Percentiles rank a stretch among this genome's conserved stretches.
These are phyloP conservation scores for Saturnia pavonia DNA, from an alignment of 2,888 invertebrate species.

Conservation along the genomic window DNA sequence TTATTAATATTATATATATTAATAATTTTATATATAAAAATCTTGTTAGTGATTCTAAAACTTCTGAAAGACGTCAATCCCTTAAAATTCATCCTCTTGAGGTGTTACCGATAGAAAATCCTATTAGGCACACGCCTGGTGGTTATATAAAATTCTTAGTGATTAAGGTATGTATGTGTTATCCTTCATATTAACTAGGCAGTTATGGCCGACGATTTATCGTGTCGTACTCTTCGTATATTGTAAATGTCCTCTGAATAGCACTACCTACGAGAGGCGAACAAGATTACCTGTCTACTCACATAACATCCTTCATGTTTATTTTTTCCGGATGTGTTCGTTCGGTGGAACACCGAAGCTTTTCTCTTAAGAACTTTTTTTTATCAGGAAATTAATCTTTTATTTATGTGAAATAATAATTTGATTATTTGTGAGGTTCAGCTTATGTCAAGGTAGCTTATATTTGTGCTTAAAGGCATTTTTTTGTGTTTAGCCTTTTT, in stretches of 20 bases:
- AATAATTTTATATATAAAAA: too few relatives aligned
- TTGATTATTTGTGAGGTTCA: not conserved
- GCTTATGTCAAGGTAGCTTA: not conserved
- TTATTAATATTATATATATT: too few relatives aligned
- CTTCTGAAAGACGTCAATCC: too few relatives aligned
- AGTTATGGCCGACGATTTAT: not conserved
- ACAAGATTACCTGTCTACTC: constrained; percentile 43
- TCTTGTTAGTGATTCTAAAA: too few relatives aligned
- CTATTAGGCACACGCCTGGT: too few relatives aligned
- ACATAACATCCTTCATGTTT: constrained; percentile 35
- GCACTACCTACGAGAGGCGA: constrained; percentile 28
- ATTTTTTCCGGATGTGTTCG: constrained; percentile 36
- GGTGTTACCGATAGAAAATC: too few relatives aligned
- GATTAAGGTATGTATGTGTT: too few relatives aligned
- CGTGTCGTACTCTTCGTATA: not conserved
- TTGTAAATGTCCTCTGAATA: constrained; percentile 23
- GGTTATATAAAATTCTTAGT: too few relatives aligned
- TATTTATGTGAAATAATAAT: not conserved
- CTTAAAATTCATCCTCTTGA: too few relatives aligned
- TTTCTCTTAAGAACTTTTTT: constrained; percentile 16
- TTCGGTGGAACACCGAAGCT: constrained; percentile 25
- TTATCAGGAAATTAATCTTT: not conserved
- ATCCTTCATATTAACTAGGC: not conserved
- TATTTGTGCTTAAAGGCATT: not conserved
- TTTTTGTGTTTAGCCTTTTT: not conserved